Evolutionary conservation across 2,888 invertebrate species (phyloP).

Genomic region (Sinopyrophorus schimmeli): DNA sequence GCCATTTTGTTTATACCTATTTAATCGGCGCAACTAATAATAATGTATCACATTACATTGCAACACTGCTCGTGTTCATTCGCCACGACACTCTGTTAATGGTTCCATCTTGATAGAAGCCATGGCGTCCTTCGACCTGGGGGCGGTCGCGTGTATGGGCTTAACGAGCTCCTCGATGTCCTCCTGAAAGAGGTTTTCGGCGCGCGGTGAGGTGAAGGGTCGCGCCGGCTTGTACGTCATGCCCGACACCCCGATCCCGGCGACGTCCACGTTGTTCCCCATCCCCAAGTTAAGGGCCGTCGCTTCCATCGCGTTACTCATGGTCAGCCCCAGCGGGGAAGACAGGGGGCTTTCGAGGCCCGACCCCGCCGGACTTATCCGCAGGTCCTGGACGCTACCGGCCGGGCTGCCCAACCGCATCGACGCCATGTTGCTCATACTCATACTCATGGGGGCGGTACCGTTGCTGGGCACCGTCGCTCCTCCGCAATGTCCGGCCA

Average conservation of each 20-base stretch:
- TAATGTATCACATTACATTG: slow-evolving; percentile 56
- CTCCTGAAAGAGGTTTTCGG: slow-evolving; percentile 65
- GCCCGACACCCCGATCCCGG: slow-evolving; percentile 62
- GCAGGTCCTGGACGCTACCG: slow-evolving; percentile 55
- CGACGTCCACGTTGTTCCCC: slow-evolving; percentile 59
- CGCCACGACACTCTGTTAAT: slow-evolving; percentile 66
- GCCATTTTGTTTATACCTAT: slow-evolving; percentile 24
- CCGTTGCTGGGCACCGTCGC: slow-evolving; percentile 49
- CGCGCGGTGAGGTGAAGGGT: slow-evolving; percentile 63
- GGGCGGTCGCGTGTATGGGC: slow-evolving; percentile 59
- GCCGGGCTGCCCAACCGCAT: slow-evolving; percentile 56
- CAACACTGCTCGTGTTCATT: slow-evolving; percentile 60
- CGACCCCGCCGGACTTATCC: slow-evolving; percentile 58
- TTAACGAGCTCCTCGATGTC: slow-evolving; percentile 67
- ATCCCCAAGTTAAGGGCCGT: slow-evolving; percentile 53
- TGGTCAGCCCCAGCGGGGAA: slow-evolving; percentile 65
- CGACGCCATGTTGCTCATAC: slow-evolving; percentile 50
- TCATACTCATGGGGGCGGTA: slow-evolving; percentile 50
- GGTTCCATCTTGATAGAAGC: slow-evolving; percentile 75
- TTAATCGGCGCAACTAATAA: slow-evolving; percentile 47
- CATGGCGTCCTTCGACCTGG: slow-evolving; percentile 58
- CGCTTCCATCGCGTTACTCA: slow-evolving; percentile 56
- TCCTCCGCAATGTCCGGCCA: slow-evolving; percentile 51
- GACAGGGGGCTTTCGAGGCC: slow-evolving; percentile 62
- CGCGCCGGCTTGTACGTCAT: slow-evolving; percentile 68